Evolutionary conservation across 92 coral and sea anemone genomes (phyloP).

Genomic region (Bergia puertoricense): DNA sequence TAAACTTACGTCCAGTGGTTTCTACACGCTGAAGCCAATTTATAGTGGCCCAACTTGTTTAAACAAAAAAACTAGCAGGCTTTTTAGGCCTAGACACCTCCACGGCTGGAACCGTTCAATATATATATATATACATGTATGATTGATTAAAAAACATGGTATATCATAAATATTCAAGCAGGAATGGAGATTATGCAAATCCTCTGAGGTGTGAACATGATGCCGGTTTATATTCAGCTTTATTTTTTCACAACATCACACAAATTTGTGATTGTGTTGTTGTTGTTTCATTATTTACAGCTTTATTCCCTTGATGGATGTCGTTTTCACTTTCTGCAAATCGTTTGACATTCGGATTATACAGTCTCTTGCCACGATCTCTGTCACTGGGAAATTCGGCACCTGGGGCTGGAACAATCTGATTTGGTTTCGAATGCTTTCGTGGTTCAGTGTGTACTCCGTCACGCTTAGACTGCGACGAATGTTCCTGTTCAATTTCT

Average conservation of each 20-base stretch:
- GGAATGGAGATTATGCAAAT: not conserved
- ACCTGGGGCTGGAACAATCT: not conserved
- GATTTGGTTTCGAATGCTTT: conserved; percentile 5
- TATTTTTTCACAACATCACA: conserved; percentile 1
- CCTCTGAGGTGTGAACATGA: not conserved
- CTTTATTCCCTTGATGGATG: not conserved
- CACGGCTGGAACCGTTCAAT: too few species aligned
- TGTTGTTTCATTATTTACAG: not conserved
- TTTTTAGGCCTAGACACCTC: too few species aligned
- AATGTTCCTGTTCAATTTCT: not conserved
- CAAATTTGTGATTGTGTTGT: conserved; percentile 25
- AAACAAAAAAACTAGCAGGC: too few species aligned
- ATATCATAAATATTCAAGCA: not conserved
- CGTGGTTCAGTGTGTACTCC: not conserved
- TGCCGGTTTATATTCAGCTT: not conserved
- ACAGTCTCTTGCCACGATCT: conserved; percentile 8
- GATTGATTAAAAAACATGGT: not conserved
- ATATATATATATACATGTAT: too few species aligned
- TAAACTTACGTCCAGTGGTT: too few species aligned
- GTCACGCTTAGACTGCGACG: not conserved
- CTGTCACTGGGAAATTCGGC: not conserved
- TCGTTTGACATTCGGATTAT: not conserved
- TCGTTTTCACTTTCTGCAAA: conserved; percentile 23
- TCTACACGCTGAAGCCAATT: too few species aligned
- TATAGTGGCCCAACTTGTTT: too few species aligned